Evolutionary conservation across 2,888 invertebrate species (phyloP), one percentile per base, ranked within the genome.

Genomic region (Heliconius charithonia): DNA sequence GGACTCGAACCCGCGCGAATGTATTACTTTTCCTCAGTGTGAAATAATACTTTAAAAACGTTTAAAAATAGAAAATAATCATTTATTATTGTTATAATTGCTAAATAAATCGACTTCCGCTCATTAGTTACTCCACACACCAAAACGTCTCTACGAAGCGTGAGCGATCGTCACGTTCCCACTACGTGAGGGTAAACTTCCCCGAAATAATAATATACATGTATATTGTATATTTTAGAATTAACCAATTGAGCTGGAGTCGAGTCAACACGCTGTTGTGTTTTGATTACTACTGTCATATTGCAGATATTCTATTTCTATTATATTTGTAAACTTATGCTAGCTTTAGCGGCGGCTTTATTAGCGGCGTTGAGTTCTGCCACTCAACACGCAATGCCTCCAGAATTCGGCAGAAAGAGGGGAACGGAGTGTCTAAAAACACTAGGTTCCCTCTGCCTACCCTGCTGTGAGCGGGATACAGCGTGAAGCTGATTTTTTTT

Each of bases 151-250:
- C 51, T 75, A 79, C 72, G 79, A 78, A 77, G 79, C 80, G 81
- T 78, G 81, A 81, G 72, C 80, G 76, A 89, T 87, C 87, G 89
- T 89, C 90, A 91, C 90, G 90, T 89, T 85, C 85, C 78, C 77
- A 80, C 84, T 87, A 90, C 90, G 90, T 90, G 90, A 86, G 85
- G 75, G 85, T 84, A 86, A 89, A 85, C 87, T 85, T 81, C 83
- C 82, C 81, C 85, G 83, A 86, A 87, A 89, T 89, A 87, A 87
- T 87, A 87, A 87, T 85, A 88, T 87, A 85, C 80, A 82, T 86
- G 85, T 83, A 81, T 83, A 79, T 85, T 85, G 85, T 83, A 81
- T 83, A 79, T 85, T 85, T 85, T 83, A 83, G 84, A 85, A 86
- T 86, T 85, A 86, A 81, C 84, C 83, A 83, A 84, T 85, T 29